Conservation (phyloP, 2,888 invertebrate genomes). For the Eupsilia transversa region DNA sequence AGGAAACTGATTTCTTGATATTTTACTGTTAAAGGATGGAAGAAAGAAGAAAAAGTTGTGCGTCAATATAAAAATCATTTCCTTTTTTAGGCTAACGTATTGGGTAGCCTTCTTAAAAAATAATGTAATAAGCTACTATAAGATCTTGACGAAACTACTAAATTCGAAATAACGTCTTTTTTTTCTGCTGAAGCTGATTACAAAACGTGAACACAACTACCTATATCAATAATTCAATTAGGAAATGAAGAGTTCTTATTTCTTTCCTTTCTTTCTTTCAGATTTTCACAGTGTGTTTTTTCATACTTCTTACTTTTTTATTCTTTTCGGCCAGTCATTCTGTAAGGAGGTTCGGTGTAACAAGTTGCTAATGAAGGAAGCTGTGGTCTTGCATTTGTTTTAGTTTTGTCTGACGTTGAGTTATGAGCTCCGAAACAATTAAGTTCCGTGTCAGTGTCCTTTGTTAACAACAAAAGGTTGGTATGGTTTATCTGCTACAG, state of each 20-base stretch:
- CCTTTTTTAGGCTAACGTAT: neutral
- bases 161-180: neutral
- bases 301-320: neutral
- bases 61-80: neutral
- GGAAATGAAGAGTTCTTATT: neutral
- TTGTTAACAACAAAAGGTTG: slow-evolving; percentile 28
- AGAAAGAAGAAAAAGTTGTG: neutral
- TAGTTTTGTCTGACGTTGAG: slow-evolving; percentile 61
- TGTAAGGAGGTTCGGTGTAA: slow-evolving; percentile 41
- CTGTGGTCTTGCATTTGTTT: slow-evolving; percentile 56
- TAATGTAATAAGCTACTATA: neutral
- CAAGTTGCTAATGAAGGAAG: slow-evolving; percentile 62
- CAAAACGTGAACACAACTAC: neutral
- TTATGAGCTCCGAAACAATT: slow-evolving; percentile 62
- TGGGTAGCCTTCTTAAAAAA: neutral
- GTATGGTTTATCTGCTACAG: slow-evolving; percentile 16
- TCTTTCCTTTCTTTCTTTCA: neutral
- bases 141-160: neutral
- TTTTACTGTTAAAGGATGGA: slow-evolving; percentile 17
- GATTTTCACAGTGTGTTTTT: neutral
- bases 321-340: slow-evolving; percentile 25
- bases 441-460: slow-evolving; percentile 59
- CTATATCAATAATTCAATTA: neutral
- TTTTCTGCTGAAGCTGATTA: neutral
- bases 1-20: slow-evolving; percentile 36